These are phyloP conservation scores for Archilochus colubris DNA, from an alignment of 2,113 vertebrate species.

Conservation along the genomic window DNA sequence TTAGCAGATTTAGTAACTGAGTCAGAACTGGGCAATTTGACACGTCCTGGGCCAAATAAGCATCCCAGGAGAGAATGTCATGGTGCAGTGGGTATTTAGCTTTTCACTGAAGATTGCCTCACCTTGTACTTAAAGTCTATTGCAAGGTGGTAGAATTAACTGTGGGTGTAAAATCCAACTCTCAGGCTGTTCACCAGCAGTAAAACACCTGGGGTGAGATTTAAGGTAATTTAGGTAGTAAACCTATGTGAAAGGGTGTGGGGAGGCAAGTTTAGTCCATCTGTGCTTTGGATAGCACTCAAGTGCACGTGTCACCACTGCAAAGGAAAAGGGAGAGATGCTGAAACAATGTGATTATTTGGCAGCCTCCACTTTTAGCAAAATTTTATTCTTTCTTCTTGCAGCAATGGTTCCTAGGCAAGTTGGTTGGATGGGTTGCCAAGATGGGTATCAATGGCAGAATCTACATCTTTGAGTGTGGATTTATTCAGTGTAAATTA, in stretches of 20 bases:
- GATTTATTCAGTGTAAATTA: not conserved
- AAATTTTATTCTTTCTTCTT: not conserved
- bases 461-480: not conserved
- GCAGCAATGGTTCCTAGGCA: not conserved
- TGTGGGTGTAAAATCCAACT: not conserved
- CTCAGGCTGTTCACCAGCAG: not conserved
- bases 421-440: not conserved
- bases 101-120: not conserved
- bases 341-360: not conserved
- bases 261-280: not conserved
- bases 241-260: not conserved
- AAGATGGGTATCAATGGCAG: not conserved
- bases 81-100: not conserved
- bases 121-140: not conserved
- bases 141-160: not conserved
- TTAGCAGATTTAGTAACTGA: not conserved
- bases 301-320: accelerated
- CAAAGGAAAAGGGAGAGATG: not conserved
- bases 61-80: not conserved
- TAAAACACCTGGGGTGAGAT: not conserved
- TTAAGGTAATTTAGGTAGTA: not conserved
- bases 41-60: not conserved
- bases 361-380: not conserved
- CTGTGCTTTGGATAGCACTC: accelerated
- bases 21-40: not conserved